A percentile compares a stretch with the other conserved stretches of the same genome.
These are phyloP conservation scores for cat (Felis catus) DNA, from an alignment of 2,113 vertebrate species.

Conservation along the genomic window F.catus_Fca126_mat1.0 CM031419.1:179511501-179512000, in stretches of 20 bases:
- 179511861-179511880: too few relatives aligned
- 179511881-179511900: too few relatives aligned
- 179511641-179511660: not conserved
- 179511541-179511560: not conserved
- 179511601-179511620: not conserved
- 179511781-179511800: too few relatives aligned
- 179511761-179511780: too few relatives aligned
- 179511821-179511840: too few relatives aligned
- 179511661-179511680: not conserved
- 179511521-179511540: not conserved
- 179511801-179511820: too few relatives aligned
- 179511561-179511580: not conserved
- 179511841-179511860: too few relatives aligned
- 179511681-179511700: not conserved
- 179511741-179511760: too few relatives aligned
- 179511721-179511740: too few relatives aligned
- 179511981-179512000: not conserved
- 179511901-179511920: too few relatives aligned
- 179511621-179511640: not conserved
- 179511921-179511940: too few relatives aligned
- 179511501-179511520: not conserved
- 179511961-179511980: not conserved
- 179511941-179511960: not conserved
- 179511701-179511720: too few relatives aligned
- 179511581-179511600: not conserved